Conservation (phyloP, 2,113 vertebrate species). For the Herpailurus yagouaroundi region DNA sequence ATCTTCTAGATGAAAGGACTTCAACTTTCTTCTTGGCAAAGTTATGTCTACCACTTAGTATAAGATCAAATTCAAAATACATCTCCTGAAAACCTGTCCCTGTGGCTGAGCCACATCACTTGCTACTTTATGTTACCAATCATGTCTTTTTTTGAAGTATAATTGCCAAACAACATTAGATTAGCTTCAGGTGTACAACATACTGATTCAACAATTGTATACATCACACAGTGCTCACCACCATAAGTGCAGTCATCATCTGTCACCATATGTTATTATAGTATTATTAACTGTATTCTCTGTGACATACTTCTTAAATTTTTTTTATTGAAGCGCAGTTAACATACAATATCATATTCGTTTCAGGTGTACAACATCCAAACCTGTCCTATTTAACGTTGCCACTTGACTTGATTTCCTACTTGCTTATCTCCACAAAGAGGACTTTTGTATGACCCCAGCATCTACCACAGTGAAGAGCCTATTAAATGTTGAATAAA, state of each 20-base stretch:
- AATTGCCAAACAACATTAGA: background rate
- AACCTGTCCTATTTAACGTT: background rate
- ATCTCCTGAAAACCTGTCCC: background rate
- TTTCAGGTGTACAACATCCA: background rate
- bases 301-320: background rate
- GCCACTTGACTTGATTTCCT: background rate
- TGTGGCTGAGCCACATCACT: background rate
- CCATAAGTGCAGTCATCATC: background rate
- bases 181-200: background rate
- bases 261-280: background rate
- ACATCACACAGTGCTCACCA: background rate
- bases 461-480: background rate
- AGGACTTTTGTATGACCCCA: background rate
- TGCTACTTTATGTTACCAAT: background rate
- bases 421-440: background rate
- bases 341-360: background rate
- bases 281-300: background rate
- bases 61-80: slow-evolving; percentile 41
- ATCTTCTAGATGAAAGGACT: slow-evolving; percentile 22
- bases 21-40: background rate
- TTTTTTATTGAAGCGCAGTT: background rate
- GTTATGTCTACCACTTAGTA: background rate
- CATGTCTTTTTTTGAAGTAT: background rate
- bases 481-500: background rate
- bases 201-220: background rate